A percentile compares a stretch with the other conserved stretches of the same genome.
Evolutionary conservation across 2,113 vertebrate genomes (phyloP).

Genomic region (Galbula dea): DNA sequence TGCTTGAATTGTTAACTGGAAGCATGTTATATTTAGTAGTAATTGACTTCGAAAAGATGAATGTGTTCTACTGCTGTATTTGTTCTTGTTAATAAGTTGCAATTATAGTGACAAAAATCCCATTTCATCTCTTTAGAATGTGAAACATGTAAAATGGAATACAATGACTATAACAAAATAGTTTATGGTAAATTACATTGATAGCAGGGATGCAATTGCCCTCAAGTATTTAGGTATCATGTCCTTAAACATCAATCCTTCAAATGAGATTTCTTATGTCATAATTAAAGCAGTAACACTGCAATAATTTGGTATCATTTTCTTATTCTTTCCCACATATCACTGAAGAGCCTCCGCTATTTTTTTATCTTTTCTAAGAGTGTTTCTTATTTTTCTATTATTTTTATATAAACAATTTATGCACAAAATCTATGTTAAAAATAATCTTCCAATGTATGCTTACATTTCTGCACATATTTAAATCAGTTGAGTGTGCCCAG

Average conservation of each 20-base stretch:
- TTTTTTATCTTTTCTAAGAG: not conserved
- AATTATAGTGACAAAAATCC: not conserved
- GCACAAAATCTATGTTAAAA: not conserved
- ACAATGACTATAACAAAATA: not conserved
- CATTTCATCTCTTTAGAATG: not conserved
- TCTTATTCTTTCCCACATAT: not conserved
- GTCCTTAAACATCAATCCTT: not conserved
- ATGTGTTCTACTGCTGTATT: not conserved
- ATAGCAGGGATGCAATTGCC: not conserved
- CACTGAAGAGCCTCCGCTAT: not conserved
- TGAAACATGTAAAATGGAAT: not conserved
- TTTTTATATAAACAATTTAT: not conserved
- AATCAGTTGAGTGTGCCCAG: not conserved
- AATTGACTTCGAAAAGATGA: not conserved
- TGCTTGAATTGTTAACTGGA: not conserved
- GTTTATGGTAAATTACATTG: not conserved
- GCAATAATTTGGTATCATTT: not conserved
- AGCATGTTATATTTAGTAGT: not conserved
- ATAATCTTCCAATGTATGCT: not conserved
- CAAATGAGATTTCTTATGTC: not conserved
- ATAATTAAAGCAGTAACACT: not conserved
- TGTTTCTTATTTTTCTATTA: not conserved
- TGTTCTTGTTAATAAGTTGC: slow-evolving; percentile 12
- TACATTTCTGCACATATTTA: not conserved
- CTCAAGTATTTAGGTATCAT: not conserved